phyloP scores from a whole-genome alignment of 1,140 invertebrate genomes.

The Cecropterus lyciades region DNA sequence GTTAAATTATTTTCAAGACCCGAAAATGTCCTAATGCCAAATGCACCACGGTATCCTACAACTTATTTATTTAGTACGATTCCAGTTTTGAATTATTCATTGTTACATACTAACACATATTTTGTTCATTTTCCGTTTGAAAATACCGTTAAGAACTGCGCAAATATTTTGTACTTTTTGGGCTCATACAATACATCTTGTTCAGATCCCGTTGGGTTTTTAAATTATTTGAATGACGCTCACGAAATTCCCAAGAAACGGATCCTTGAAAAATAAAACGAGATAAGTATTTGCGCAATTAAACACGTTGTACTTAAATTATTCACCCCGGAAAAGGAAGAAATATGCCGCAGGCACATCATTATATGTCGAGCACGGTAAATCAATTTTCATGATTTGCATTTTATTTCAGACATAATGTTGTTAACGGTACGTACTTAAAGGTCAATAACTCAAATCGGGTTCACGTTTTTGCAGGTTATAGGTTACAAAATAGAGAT shows the following conservation, averaged over 20 bases:
- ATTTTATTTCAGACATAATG: not conserved
- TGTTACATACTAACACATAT: constrained; percentile 28
- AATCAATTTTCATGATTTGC: constrained; percentile 12
- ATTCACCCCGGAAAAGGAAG: not conserved
- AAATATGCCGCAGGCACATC: not conserved
- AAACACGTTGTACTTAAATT: constrained; percentile 5
- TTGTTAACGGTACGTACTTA: constrained; percentile 1
- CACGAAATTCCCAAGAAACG: constrained; percentile 22
- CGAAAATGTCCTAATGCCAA: not conserved
- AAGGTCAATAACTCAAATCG: not conserved
- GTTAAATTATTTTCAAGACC: not conserved
- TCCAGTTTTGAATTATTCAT: constrained; percentile 53
- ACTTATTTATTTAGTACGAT: not conserved
- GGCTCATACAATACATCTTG: constrained; percentile 37
- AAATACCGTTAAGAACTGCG: constrained; percentile 43
- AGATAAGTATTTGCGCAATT: not conserved
- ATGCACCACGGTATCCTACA: not conserved
- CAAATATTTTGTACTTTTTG: constrained; percentile 40
- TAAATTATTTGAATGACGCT: constrained; percentile 16
- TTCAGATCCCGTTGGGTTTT: constrained; percentile 41
- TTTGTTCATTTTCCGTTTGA: constrained; percentile 39
- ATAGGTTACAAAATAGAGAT: no score
- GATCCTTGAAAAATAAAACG: constrained; percentile 1
- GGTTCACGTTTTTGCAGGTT: not conserved
- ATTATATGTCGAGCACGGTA: not conserved